A percentile compares a stretch with the other conserved stretches of the same genome.
phyloP scores from a whole-genome alignment of 2,888 invertebrate species.

The Polymixis flavicincta region DNA sequence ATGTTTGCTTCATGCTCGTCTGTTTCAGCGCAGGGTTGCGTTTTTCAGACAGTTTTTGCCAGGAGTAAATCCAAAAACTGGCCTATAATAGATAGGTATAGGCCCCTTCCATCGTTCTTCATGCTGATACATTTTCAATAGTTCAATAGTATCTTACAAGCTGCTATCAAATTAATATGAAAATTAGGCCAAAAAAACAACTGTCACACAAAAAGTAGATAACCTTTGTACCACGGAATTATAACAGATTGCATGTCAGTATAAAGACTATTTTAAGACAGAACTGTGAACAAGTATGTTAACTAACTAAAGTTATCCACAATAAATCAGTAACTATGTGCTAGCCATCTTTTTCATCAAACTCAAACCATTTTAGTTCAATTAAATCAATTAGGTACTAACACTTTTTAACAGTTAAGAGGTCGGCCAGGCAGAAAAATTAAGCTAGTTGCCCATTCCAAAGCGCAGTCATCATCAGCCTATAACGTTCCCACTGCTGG shows the following conservation, averaged over 20 bases:
- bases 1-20: constrained; percentile 1
- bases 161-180: neutral
- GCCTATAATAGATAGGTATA: neutral
- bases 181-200: neutral
- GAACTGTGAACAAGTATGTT: neutral
- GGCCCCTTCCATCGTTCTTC: neutral
- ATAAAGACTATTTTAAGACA: neutral
- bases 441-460: too few species aligned
- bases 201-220: neutral
- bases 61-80: neutral
- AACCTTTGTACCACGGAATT: neutral
- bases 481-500: too few species aligned
- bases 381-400: too few species aligned
- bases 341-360: neutral
- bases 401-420: too few species aligned
- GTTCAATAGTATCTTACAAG: neutral
- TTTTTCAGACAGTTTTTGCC: neutral
- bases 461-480: too few species aligned
- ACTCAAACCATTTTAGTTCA: too few species aligned
- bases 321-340: neutral
- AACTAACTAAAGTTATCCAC: neutral
- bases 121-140: neutral
- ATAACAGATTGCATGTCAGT: neutral
- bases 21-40: neutral
- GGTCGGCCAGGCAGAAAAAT: too few species aligned